Conservation (phyloP, 30 jellyfish, hydroid and myxozoan genomes). For the Aurelia aurita region DNA sequence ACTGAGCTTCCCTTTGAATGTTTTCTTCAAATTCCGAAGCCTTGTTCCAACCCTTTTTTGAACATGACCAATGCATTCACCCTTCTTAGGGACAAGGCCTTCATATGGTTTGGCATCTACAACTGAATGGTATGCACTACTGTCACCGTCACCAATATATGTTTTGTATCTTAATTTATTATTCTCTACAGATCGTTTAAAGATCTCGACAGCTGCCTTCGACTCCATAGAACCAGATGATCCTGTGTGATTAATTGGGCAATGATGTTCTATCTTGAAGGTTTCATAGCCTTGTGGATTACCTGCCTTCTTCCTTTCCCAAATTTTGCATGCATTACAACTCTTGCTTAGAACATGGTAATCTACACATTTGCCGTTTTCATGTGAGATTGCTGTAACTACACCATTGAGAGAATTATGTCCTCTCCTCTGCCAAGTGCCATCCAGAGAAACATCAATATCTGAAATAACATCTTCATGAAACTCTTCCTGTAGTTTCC, state of each 20-base stretch:
- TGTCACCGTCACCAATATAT: constrained; percentile 5
- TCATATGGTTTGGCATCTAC: background rate
- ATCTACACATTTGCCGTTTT: too few relatives aligned
- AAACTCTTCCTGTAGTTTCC: too few relatives aligned
- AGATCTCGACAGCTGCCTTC: background rate
- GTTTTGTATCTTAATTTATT: background rate
- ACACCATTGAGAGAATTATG: too few relatives aligned
- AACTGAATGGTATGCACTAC: background rate
- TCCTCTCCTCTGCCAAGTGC: too few relatives aligned
- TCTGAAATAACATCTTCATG: too few relatives aligned
- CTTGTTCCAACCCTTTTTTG: background rate
- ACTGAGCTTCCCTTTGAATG: background rate
- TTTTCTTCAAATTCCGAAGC: background rate
- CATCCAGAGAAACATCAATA: too few relatives aligned
- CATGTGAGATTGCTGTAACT: too few relatives aligned
- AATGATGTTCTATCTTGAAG: background rate
- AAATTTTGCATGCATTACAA: too few relatives aligned
- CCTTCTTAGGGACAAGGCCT: background rate
- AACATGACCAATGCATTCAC: background rate
- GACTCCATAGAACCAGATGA: background rate
- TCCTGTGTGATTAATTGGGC: background rate
- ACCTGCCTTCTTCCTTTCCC: background rate
- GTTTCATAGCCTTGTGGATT: background rate
- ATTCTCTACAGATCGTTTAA: background rate
- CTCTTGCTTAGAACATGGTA: too few relatives aligned